phyloP scores from a whole-genome alignment of 2,797 vertebrate species.

The Uromys caudimaculatus region DNA sequence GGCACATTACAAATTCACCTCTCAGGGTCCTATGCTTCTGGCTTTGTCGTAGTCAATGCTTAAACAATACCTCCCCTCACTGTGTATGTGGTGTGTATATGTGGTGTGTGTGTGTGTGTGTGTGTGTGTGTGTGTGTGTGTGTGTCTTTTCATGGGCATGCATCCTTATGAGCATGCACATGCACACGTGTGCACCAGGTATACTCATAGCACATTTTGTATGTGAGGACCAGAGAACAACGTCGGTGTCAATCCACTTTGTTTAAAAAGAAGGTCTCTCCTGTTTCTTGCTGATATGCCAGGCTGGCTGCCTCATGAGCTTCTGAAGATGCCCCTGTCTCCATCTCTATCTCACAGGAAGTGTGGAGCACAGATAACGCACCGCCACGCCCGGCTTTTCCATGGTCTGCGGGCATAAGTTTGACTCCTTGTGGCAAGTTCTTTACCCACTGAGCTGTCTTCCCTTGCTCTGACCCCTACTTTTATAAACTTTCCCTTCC shows the following conservation, averaged over 20 bases:
- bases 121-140: too few relatives aligned
- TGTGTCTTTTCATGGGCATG: too few relatives aligned
- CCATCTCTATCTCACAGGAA: neutral
- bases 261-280: neutral
- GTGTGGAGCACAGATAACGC: neutral
- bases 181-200: neutral
- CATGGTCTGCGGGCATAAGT: neutral
- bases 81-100: neutral
- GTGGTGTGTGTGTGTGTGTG: neutral
- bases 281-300: neutral
- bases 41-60: neutral
- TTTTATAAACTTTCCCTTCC: neutral
- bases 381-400: neutral
- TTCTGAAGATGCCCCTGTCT: neutral
- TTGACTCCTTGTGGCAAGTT: neutral
- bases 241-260: neutral
- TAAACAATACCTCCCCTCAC: too few relatives aligned
- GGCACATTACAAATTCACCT: neutral
- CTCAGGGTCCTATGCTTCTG: neutral
- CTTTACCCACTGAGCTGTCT: neutral
- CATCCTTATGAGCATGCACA: neutral
- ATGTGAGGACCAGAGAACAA: neutral
- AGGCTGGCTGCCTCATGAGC: neutral
- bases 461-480: neutral
- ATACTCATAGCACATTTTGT: neutral